Evolutionary conservation across 2,113 vertebrate species (phyloP).

Genomic region (Pelobates fuscus): DNA sequence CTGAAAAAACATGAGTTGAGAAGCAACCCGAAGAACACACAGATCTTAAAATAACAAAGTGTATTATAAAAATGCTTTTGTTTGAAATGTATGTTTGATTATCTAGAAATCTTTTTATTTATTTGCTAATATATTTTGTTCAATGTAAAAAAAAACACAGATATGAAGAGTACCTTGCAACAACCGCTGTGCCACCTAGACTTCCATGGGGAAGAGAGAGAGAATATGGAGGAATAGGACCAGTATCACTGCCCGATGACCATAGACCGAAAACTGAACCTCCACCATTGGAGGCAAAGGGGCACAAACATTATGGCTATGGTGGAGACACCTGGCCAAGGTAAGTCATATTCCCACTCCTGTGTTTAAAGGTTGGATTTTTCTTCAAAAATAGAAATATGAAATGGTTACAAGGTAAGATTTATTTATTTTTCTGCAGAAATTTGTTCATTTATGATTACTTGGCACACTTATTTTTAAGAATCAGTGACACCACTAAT

Average conservation of each 20-base stretch:
- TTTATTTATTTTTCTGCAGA: too few species aligned
- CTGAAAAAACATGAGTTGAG: too few species aligned
- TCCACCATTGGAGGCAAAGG: conserved; percentile 55
- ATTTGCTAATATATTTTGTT: too few species aligned
- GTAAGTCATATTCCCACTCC: conserved; percentile 44
- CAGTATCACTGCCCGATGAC: conserved; percentile 52
- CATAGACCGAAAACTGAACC: conserved; percentile 52
- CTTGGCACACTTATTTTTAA: too few species aligned
- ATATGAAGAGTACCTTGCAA: conserved; percentile 53
- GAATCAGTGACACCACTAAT: too few species aligned
- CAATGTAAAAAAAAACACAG: conserved; percentile 48
- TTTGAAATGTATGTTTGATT: too few species aligned
- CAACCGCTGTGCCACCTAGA: conserved; percentile 45
- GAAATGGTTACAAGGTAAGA: too few species aligned
- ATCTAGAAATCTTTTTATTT: too few species aligned
- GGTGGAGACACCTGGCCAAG: conserved; percentile 60
- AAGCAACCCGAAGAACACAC: too few species aligned
- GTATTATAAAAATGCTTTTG: too few species aligned
- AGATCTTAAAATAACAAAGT: too few species aligned
- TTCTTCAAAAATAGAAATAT: not conserved
- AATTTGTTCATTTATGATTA: not conserved
- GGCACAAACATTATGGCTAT: conserved; percentile 59
- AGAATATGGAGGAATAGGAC: conserved; percentile 46
- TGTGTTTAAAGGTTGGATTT: not conserved
- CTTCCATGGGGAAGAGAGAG: conserved; percentile 53